phyloP scores from a whole-genome alignment of 2,797 vertebrate species.

The Hydrocynus forskahlii region DNA sequence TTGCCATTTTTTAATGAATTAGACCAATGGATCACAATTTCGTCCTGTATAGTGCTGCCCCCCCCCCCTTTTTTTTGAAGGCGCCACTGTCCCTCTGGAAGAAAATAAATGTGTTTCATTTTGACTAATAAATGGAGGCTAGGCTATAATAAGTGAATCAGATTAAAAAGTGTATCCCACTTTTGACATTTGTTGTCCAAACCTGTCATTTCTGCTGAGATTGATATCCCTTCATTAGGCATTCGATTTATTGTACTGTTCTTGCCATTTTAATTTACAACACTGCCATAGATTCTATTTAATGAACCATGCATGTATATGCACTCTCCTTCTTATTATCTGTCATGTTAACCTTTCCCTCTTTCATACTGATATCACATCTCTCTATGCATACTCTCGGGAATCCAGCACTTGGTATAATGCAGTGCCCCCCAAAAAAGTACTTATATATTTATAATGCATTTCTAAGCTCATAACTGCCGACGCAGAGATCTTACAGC shows the following conservation, averaged over 20 bases:
- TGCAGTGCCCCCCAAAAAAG: conserved; percentile 16
- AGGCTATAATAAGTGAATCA: no score
- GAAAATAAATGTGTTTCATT: no score
- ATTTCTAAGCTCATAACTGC: conserved; percentile 49
- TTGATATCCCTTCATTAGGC: conserved; percentile 54
- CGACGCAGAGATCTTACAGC: conserved; percentile 36
- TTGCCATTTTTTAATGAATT: no score
- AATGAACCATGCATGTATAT: conserved; percentile 52
- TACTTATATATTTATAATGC: conserved; percentile 51
- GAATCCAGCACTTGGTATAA: conserved; percentile 17
- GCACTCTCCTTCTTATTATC: conserved; percentile 58
- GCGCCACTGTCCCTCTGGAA: no score
- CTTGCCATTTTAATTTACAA: conserved; percentile 59
- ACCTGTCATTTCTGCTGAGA: conserved; percentile 32
- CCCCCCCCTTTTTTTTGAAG: no score
- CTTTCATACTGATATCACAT: conserved; percentile 6
- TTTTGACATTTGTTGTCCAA: conserved; percentile 55
- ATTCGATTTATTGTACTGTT: conserved; percentile 52
- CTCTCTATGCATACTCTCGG: conserved; percentile 33
- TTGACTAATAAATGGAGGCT: no score
- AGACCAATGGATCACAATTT: no score
- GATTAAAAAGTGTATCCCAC: conserved; percentile 15
- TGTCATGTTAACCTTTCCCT: conserved; percentile 63
- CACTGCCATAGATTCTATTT: conserved; percentile 52
- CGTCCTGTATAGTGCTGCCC: no score